Evolutionary conservation across 1,140 invertebrate genomes (phyloP), one percentile per base, ranked within the genome.

Genomic region (Subanguina moxae): DNA sequence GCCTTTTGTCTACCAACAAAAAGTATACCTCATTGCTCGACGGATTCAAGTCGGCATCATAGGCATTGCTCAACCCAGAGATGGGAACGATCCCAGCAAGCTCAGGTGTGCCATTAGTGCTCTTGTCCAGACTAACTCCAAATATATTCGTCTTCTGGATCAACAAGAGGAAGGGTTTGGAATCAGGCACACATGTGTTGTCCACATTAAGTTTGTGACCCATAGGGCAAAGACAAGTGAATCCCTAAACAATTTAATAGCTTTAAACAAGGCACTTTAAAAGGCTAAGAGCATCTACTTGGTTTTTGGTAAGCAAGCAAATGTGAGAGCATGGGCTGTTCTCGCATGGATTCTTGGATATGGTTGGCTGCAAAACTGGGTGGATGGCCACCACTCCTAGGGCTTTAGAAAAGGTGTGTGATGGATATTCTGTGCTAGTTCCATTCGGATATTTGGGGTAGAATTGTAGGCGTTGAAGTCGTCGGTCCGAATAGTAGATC

Each of bases 361-460:
- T 78, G 17, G 63, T 85, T 0, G 92, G 93, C 82, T 97, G 93
- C n/a, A 95, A 83, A 0, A 91, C 89, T 0, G 91, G 90, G 84
- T 97, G 93, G 78, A 93, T 90, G 0, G 94, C 92, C 78, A 94
- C 92, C 58, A 96, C 92, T 1, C 91, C 93, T 1, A 96, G 85
- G 0, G 93, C 93, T 84, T 95, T 92, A 1, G 91, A 92, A 59
- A 95, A 93, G 38, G 94, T 84, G 84, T 95, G 93, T 0, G 92
- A 93, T 68, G 72, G 81, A 59, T 82, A 82, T 13, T 79, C 73
- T 9, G 38, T 48, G 42, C 66, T 71, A 1, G 80, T 82, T 17
- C 81, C 81, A 67, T 82, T 82, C 27, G 80, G 78, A 45, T 77
- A 81, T 62, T 82, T 81, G 13, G 79, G 73, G 61, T 81, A 81